A percentile compares a stretch with the other conserved stretches of the same genome.
Evolutionary conservation across 2,113 vertebrate species (phyloP).

Genomic region (Perccottus glenii): DNA sequence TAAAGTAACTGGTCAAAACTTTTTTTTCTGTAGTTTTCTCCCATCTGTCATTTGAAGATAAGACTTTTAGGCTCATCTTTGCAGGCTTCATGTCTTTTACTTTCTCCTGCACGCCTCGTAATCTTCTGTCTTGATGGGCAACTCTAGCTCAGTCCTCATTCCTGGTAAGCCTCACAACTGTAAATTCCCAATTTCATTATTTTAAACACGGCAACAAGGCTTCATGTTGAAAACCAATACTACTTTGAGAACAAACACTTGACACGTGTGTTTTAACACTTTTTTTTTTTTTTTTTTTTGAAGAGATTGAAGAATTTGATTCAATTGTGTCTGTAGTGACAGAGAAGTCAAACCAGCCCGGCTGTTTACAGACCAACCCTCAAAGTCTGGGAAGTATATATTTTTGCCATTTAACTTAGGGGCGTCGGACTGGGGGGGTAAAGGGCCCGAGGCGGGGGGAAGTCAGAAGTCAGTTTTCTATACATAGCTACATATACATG

Average conservation of each 20-base stretch:
- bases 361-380: constrained; percentile 58
- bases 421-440: too few species aligned
- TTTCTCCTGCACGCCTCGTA: constrained; percentile 21
- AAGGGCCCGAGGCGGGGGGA: too few species aligned
- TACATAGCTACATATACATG: neutral
- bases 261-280: too few species aligned
- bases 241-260: constrained; percentile 16
- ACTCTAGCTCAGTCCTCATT: constrained; percentile 70
- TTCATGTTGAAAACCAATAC: constrained; percentile 17
- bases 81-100: constrained; percentile 48
- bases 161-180: constrained; percentile 61
- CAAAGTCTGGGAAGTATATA: constrained; percentile 65
- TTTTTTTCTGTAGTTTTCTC: neutral
- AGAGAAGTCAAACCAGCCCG: constrained; percentile 60
- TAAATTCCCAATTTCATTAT: constrained; percentile 15
- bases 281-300: constrained; percentile 30
- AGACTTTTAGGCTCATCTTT: constrained; percentile 37
- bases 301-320: constrained; percentile 77
- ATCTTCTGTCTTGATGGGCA: constrained; percentile 68
- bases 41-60: constrained; percentile 61
- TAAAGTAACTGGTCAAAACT: neutral
- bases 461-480: too few species aligned
- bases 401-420: constrained; percentile 9
- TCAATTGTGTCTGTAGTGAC: constrained; percentile 62
- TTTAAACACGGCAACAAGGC: constrained; percentile 8